These are phyloP conservation scores for Dermatemys mawii DNA, from an alignment of 2,113 vertebrate species.

Conservation along the genomic window DNA sequence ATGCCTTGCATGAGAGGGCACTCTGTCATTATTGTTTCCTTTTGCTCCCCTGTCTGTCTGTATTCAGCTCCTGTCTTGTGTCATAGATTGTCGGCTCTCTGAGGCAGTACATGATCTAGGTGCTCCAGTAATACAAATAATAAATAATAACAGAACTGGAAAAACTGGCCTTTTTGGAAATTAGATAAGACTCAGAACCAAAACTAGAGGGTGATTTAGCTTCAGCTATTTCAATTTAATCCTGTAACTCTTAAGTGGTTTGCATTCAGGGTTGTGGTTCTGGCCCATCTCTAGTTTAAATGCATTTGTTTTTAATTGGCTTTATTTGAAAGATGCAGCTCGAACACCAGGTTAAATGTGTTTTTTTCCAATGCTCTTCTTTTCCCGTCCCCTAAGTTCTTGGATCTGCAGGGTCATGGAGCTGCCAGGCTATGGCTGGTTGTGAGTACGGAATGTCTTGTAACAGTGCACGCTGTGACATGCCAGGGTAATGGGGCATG, in stretches of 20 bases:
- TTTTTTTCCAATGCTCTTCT: background rate
- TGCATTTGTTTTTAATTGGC: background rate
- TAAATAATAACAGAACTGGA: background rate
- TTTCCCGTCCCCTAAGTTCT: slow-evolving; percentile 55
- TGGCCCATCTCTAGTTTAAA: background rate
- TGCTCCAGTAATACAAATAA: background rate
- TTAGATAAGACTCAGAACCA: background rate
- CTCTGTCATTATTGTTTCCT: no score
- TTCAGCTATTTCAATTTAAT: background rate
- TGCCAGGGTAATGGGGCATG: slow-evolving; percentile 55
- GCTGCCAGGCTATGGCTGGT: slow-evolving; percentile 59
- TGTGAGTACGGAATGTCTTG: slow-evolving; percentile 56
- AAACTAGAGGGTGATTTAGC: background rate
- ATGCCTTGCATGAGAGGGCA: no score
- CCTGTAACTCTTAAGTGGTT: background rate
- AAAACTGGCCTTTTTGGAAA: background rate
- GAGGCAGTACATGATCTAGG: background rate
- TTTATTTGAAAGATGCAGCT: background rate
- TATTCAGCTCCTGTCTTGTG: background rate
- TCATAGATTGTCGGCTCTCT: background rate
- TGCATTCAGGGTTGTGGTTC: background rate
- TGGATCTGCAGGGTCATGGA: slow-evolving; percentile 59
- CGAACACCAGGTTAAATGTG: background rate
- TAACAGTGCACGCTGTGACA: slow-evolving; percentile 64
- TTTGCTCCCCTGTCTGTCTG: no score